Conservation (phyloP, 2,113 vertebrate genomes). For the Cyphomyrus plagiostoma region DNA sequence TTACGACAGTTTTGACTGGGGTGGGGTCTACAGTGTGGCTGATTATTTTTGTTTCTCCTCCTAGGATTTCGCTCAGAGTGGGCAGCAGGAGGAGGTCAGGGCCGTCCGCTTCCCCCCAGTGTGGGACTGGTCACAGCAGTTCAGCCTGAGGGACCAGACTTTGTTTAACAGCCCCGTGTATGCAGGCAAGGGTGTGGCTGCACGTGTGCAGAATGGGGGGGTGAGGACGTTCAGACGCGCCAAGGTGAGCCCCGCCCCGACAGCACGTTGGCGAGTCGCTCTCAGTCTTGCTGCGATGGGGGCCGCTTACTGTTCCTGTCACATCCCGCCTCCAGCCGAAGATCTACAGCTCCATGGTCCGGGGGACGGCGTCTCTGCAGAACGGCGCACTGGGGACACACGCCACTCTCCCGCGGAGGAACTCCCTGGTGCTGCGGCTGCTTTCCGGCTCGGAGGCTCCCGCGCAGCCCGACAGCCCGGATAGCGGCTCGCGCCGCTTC, state of each 20-base stretch:
- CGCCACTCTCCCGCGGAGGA: conserved; percentile 66
- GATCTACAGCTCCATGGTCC: conserved; percentile 77
- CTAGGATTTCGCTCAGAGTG: conserved; percentile 88
- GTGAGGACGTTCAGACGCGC: conserved; percentile 73
- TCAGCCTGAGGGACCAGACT: conserved; percentile 71
- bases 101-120: conserved; percentile 79
- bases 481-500: conserved; percentile 66
- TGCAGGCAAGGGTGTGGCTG: conserved; percentile 71
- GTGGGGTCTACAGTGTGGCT: neutral
- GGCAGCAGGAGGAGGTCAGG: conserved; percentile 78
- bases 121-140: conserved; percentile 97
- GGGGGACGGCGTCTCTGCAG: conserved; percentile 65
- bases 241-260: conserved; percentile 65
- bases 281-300: neutral
- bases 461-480: conserved; percentile 36
- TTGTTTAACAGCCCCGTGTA: conserved; percentile 94
- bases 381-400: conserved; percentile 68
- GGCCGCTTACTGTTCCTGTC: neutral
- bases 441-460: conserved; percentile 27
- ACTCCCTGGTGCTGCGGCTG: conserved; percentile 70
- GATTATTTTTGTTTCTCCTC: conserved; percentile 22
- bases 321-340: conserved; percentile 55
- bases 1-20: neutral
- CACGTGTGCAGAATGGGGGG: conserved; percentile 71
- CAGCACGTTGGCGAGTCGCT: neutral